phyloP scores from a whole-genome alignment of 2,797 vertebrate species.

The Sylvia borin region DNA sequence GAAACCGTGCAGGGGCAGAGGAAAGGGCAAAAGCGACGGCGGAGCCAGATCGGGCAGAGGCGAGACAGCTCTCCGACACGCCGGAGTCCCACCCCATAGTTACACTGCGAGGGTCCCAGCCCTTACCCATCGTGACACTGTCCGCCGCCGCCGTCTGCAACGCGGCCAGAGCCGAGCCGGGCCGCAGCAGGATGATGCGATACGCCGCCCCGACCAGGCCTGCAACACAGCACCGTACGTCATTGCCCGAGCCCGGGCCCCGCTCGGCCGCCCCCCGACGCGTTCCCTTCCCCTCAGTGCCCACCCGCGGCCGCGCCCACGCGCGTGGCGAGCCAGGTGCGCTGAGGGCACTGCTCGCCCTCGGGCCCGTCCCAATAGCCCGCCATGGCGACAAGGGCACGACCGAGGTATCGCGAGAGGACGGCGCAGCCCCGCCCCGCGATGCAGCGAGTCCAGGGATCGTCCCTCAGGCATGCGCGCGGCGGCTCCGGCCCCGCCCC shows the following conservation, averaged over 20 bases:
- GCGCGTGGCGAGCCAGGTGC: not conserved
- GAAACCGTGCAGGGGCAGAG: not conserved
- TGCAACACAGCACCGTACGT: not conserved
- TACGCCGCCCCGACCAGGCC: constrained; percentile 29
- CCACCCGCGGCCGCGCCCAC: constrained; percentile 11
- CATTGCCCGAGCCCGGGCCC: not conserved
- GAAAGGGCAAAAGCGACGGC: not conserved
- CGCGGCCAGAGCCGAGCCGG: not conserved
- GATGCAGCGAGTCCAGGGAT: not conserved
- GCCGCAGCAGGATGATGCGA: constrained; percentile 18
- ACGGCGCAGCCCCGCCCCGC: not conserved
- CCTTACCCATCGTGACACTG: not conserved
- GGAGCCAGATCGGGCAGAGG: not conserved
- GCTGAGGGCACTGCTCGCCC: not conserved
- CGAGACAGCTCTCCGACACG: not conserved
- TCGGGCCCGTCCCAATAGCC: not conserved
- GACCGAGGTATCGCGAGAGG: not conserved
- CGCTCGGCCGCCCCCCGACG: not conserved
- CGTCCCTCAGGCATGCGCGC: too few relatives aligned
- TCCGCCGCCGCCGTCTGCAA: not conserved
- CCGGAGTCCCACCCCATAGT: fast-evolving
- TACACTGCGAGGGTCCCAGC: not conserved
- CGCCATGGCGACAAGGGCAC: not conserved
- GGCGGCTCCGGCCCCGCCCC: too few relatives aligned
- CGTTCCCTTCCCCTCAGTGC: not conserved